phyloP scores from a whole-genome alignment of 2,888 invertebrate genomes.

The Bedellia somnulentella region DNA sequence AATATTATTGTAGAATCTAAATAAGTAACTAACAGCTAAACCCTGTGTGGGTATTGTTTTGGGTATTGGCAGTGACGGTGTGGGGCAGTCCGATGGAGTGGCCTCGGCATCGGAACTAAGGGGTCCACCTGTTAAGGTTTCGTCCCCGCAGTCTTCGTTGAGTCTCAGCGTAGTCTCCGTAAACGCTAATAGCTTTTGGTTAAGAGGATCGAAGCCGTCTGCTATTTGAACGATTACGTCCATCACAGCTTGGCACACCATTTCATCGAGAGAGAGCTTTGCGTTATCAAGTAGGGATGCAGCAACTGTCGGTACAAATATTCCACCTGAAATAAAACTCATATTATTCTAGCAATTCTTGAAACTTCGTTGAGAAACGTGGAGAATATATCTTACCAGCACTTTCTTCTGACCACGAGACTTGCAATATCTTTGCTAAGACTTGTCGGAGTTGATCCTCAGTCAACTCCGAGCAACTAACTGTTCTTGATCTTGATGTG shows the following conservation, averaged over 20 bases:
- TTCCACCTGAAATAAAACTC: slow-evolving; percentile 37
- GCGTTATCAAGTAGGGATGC: slow-evolving; percentile 56
- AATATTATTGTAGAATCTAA: slow-evolving; percentile 67
- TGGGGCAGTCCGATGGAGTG: slow-evolving; percentile 41
- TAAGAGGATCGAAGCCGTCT: slow-evolving; percentile 59
- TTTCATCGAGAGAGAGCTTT: slow-evolving; percentile 47
- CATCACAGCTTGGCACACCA: slow-evolving; percentile 68
- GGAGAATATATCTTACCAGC: slow-evolving; percentile 28
- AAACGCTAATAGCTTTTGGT: slow-evolving; percentile 46
- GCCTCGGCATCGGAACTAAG: slow-evolving; percentile 29
- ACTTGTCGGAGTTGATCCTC: slow-evolving; percentile 66
- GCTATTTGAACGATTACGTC: slow-evolving; percentile 64
- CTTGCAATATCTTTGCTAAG: slow-evolving; percentile 70
- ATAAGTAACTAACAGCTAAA: slow-evolving; percentile 44
- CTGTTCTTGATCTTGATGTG: slow-evolving; percentile 40
- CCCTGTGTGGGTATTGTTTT: slow-evolving; percentile 41
- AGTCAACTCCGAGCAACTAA: slow-evolving; percentile 62
- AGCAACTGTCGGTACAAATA: slow-evolving; percentile 61
- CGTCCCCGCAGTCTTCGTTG: slow-evolving; percentile 45
- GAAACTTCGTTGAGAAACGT: no score
- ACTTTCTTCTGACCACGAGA: slow-evolving; percentile 68
- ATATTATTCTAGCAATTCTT: background rate
- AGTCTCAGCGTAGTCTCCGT: slow-evolving; percentile 43
- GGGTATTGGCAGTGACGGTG: slow-evolving; percentile 41
- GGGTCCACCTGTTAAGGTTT: slow-evolving; percentile 29